phyloP scores from a whole-genome alignment of 2,888 invertebrate species.

The Agonopterix arenella region DNA sequence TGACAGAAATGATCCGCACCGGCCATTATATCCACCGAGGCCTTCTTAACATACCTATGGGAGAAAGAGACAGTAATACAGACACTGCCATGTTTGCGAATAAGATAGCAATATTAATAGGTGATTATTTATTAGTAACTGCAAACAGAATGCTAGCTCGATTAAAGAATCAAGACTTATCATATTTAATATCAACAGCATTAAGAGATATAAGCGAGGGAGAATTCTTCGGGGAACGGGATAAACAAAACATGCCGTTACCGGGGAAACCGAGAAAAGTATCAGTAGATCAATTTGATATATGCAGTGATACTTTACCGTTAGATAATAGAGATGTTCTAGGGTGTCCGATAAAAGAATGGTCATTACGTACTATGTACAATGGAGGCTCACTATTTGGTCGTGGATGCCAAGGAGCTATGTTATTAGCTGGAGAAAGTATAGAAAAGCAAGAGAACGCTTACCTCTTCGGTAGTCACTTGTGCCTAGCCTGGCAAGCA shows the following conservation, averaged over 20 bases:
- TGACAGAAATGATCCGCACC: conserved; percentile 92
- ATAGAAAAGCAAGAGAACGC: conserved; percentile 82
- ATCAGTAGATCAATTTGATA: conserved; percentile 35
- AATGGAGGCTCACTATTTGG: conserved; percentile 82
- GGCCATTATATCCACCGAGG: conserved; percentile 89
- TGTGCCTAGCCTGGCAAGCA: conserved; percentile 90
- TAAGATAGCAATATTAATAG: conserved; percentile 90
- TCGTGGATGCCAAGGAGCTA: conserved; percentile 88
- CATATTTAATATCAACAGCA: conserved; percentile 88
- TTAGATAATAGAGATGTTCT: conserved; percentile 49
- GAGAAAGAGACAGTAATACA: conserved; percentile 68
- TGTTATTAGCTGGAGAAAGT: conserved; percentile 83
- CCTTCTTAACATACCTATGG: conserved; percentile 56
- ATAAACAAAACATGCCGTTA: conserved; percentile 84
- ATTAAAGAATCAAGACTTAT: conserved; percentile 82
- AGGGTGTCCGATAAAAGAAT: conserved; percentile 80
- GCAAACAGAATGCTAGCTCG: conserved; percentile 88
- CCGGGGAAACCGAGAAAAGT: conserved; percentile 76
- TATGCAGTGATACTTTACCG: conserved; percentile 51
- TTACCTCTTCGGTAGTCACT: conserved; percentile 87
- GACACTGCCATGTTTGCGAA: conserved; percentile 90
- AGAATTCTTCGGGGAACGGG: conserved; percentile 86
- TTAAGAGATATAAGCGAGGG: conserved; percentile 89
- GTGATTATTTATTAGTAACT: conserved; percentile 89
- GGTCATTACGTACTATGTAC: conserved; percentile 83